Base-by-base conservation (phyloP, 1,140 invertebrate species). In the Hirudo medicinalis region DNA sequence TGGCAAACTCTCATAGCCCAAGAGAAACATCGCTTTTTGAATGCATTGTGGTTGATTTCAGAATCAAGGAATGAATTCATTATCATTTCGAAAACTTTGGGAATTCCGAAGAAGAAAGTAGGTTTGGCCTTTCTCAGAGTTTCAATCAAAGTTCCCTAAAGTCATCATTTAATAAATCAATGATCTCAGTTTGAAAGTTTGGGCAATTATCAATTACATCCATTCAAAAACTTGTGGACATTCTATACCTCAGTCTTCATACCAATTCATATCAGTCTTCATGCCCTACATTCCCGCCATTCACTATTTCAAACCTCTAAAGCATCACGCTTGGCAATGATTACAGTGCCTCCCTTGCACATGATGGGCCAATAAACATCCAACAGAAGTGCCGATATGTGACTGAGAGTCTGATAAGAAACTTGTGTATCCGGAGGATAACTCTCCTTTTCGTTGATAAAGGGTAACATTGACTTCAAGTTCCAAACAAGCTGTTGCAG, bases 41-140 rank as follows among this genome's bases (percentile, higher is more conserved):
- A 11, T 17, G 1, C 43, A 13, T 17, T 17, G 11, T 17, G 3
- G 43, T 49, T 49, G 43, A 11, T 15, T 49, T 49, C 43, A 11
- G 15, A 49, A 5, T 49, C 43, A 11, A 49, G 43, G 1, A 49
- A 11, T 13, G 43, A 49, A 49, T 17, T 49, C 77, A 92, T 91
- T 74, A 92, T 91, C 79, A 93, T 94, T 78, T 94, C 91, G 86
- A 88, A 93, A 0, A 94, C 89, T 74, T 91, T 83, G 0, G 91
- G 91, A 0, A 93, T 91, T 2, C 86, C 91, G 27, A 93, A 78
- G 77, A 93, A 89, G 55, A 85, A 82, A 0, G 91, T 92, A 9
- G 91, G 91, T 72, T 85, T 80, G 0, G 88, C 88, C 80, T 88
- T 86, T 71, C 83, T 81, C 29, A 92, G 80, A 0, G 89, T 91